phyloP scores from a whole-genome alignment of 2,888 invertebrate genomes.

The Epinotia demarniana region DNA sequence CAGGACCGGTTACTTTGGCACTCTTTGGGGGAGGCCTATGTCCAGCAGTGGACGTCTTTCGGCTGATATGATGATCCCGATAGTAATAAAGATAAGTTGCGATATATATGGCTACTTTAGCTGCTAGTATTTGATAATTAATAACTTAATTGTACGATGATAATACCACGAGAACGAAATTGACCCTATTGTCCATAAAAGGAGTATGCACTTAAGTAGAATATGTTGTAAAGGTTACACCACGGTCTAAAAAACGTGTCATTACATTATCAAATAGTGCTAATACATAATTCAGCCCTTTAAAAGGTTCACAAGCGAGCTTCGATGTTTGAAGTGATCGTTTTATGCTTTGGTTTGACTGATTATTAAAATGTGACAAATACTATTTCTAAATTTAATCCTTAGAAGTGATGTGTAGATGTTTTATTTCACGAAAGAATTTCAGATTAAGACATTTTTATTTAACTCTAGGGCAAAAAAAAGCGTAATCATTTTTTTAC shows the following conservation, averaged over 20 bases:
- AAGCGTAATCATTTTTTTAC: neutral
- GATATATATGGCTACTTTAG: too few species aligned
- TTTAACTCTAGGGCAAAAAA: neutral
- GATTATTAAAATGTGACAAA: neutral
- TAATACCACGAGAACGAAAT: too few species aligned
- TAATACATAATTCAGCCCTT: constrained; percentile 11
- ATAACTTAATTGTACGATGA: too few species aligned
- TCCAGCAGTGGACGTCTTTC: too few species aligned
- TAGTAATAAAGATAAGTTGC: too few species aligned
- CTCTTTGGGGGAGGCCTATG: too few species aligned
- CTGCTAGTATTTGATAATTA: too few species aligned
- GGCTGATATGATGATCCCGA: too few species aligned
- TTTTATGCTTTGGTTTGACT: constrained; percentile 3
- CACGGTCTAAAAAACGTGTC: neutral
- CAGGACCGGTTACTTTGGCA: too few species aligned
- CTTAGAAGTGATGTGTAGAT: neutral
- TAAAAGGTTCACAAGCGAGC: neutral
- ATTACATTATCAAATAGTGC: constrained; percentile 1
- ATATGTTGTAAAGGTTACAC: neutral
- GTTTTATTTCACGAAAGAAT: constrained; percentile 1
- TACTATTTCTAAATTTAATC: neutral
- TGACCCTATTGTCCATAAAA: neutral
- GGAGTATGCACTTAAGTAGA: neutral
- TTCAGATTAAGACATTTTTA: neutral
- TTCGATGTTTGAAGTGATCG: neutral